Evolutionary conservation across 1,140 invertebrate genomes (phyloP), one percentile per base, ranked within the genome.

Genomic region (Megalopta genalis): DNA sequence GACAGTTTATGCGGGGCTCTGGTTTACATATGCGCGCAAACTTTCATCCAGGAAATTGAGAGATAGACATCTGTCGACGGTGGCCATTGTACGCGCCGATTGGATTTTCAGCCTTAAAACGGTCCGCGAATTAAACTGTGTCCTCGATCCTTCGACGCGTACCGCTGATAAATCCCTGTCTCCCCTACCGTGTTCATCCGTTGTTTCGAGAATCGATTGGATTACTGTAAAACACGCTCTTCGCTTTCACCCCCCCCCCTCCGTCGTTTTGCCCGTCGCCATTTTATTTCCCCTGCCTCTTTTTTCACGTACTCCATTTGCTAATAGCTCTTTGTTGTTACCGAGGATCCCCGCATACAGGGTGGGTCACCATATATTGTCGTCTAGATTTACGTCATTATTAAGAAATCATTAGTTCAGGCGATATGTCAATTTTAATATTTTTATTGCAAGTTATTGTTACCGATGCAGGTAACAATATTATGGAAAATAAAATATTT

Each of bases 1-100:
- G 64, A 69, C 65, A 76, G 78, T 69, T 76, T 69, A 68, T 77
- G 63, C 71, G 21, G 23, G 42, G 46, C 21, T 49, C 27, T 82
- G 84, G 88, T 86, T 82, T 85, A 79, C 83, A 68, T 86, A 86
- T 86, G 80, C 80, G 80, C 68, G 85, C 78, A 85, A 89, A 90
- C 86, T 90, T 90, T 87, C 84, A 75, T 85, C 85, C 88, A 88
- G 86, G 86, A 91, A 90, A 92, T 89, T 88, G 87, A 87, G 90
- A 92, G 90, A 89, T 89, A 88, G 89, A 90, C 90, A 92, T 91
- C 90, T 91, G 89, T 90, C 89, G 88, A 86, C 88, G 82, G 87
- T 84, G 89, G 62, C 85, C 77, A 86, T 86, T 86, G 84, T 86
- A 37, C 14, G 37, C 52, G 52, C 39, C 84, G 81, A 86, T 86